Base-by-base conservation (phyloP, 2,113 vertebrate genomes). In the Neogale vison region DNA sequence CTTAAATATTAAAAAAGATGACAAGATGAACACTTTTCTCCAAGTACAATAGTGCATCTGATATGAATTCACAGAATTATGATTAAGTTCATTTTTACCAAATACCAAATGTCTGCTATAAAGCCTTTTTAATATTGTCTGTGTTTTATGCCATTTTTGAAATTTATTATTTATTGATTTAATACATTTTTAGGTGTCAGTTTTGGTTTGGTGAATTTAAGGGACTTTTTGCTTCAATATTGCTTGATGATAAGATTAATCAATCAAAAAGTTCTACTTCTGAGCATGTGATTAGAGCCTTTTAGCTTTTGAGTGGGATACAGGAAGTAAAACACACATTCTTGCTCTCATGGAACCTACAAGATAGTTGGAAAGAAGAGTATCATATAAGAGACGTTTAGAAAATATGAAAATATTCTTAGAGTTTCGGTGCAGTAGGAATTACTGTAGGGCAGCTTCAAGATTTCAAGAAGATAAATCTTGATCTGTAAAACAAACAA, bases 121-220 rank as follows among this genome's bases (percentile, higher is more conserved):
- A 95, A 93, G 34, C 9, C 63, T 84, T 95, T 96, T 65, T 63
- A 90, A 85, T 95, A 80, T 42, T 83, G 59, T n/a, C 85, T 52
- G 21, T 82, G 81, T 55, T 95, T 95, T 88, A 50, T 92, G 45
- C 31, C 88, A 88, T 59, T 95, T 94, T 10, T 90, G 61, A 93
- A 92, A 93, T 92, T 42, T 87, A 90, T 90, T 95, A 96, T 85
- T 93, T 94, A 95, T 90, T 88, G 90, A 93, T 81, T 90, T 69
- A 86, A 83, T 69, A 88, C 90, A 88, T 71, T 69, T 93, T 82
- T 91, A 91, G 67, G 14, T 96, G 88, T 93, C 83, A 83, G 65
- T 92, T 90, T 57, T 36, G 50, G 11, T 82, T 93, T 59, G 88
- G 82, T 65, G 65, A 79, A 95, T 82, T 55, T 69, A 31, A 90